Conservation (phyloP, 2,888 invertebrate genomes). For the Protonemura montana region DNA sequence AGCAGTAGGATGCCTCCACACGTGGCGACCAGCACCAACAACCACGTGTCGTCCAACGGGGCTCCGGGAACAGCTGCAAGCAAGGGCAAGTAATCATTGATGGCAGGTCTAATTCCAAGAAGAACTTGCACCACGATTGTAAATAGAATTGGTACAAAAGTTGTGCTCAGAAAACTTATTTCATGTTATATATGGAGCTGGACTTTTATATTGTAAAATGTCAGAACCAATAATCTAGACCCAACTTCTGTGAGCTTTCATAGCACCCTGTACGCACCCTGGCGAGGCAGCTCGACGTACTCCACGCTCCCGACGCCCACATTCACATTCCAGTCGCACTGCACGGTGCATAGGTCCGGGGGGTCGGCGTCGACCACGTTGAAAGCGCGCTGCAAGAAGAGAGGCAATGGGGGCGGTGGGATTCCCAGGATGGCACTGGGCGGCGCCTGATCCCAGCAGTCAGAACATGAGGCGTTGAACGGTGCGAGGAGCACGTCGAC, state of each 20-base stretch:
- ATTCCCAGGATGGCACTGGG: slow-evolving; percentile 83
- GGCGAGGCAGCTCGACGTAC: slow-evolving; percentile 80
- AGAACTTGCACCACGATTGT: too few species aligned
- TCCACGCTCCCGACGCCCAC: slow-evolving; percentile 67
- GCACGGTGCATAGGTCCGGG: slow-evolving; percentile 57
- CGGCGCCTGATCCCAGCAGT: slow-evolving; percentile 69
- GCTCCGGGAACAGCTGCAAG: slow-evolving; percentile 58
- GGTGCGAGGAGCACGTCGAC: slow-evolving; percentile 51
- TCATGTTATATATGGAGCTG: too few species aligned
- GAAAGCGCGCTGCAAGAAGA: slow-evolving; percentile 66
- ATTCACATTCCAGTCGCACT: slow-evolving; percentile 58
- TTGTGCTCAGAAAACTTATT: too few species aligned
- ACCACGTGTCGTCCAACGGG: slow-evolving; percentile 80
- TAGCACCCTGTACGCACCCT: too few species aligned
- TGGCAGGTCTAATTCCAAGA: too few species aligned
- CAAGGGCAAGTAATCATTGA: neutral
- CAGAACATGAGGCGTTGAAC: slow-evolving; percentile 57
- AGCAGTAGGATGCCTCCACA: slow-evolving; percentile 81
- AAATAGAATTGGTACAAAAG: too few species aligned
- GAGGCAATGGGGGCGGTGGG: slow-evolving; percentile 85
- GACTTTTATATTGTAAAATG: too few species aligned
- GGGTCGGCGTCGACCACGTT: slow-evolving; percentile 53
- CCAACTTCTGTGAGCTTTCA: too few species aligned
- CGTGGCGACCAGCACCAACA: slow-evolving; percentile 79
- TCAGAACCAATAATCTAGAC: too few species aligned